Conservation (phyloP, 2,113 vertebrate genomes). For the Pongo abelii region DNA sequence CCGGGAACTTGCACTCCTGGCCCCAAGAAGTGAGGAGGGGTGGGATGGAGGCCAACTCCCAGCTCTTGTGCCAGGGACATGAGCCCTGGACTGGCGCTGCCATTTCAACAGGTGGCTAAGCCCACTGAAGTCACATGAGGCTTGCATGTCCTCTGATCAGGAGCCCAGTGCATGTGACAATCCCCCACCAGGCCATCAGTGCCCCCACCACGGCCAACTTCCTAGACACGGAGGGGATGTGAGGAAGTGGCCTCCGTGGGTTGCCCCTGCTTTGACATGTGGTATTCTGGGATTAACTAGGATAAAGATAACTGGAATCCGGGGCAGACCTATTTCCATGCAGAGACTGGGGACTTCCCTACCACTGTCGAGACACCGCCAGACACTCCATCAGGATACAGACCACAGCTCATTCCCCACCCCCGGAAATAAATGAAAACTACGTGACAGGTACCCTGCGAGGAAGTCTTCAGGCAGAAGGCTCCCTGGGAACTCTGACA, state of each 20-base stretch:
- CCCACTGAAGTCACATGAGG: not conserved
- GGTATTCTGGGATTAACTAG: not conserved
- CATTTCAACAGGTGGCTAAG: not conserved
- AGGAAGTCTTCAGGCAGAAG: not conserved
- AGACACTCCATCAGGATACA: not conserved
- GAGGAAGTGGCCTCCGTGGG: not conserved
- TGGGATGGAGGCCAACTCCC: fast-evolving
- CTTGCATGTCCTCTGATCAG: not conserved
- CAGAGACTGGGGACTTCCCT: not conserved
- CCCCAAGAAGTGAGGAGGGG: not conserved
- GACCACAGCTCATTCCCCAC: not conserved
- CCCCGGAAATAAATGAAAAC: not conserved
- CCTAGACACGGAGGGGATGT: fast-evolving
- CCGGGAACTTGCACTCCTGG: not conserved
- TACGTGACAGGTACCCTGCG: not conserved
- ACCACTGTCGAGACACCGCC: not conserved
- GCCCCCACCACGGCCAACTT: not conserved
- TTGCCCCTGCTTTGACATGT: not conserved
- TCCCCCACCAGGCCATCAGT: not conserved
- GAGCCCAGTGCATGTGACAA: not conserved
- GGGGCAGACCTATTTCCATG: not conserved
- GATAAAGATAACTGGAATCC: not conserved
- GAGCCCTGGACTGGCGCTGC: not conserved
- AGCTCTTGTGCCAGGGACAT: not conserved
- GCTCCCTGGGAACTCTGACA: not conserved